phyloP scores from a whole-genome alignment of 2,888 invertebrate genomes.

The Chelonus formosanus region DNA sequence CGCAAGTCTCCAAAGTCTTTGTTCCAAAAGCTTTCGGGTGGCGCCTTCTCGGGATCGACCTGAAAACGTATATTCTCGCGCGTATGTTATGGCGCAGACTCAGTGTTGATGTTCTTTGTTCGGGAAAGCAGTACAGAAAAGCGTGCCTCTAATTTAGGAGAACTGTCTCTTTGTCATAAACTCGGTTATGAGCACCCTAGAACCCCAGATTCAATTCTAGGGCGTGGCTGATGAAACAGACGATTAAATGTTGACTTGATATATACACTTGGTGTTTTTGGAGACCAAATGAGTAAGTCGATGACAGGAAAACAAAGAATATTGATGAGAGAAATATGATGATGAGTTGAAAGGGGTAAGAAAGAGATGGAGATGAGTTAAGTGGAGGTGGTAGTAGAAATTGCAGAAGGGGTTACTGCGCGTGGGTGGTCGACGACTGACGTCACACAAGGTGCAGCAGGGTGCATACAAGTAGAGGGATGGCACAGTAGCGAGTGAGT shows the following conservation, averaged over 20 bases:
- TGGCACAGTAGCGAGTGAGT: conserved; percentile 44
- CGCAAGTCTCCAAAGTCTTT: neutral
- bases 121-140: conserved; percentile 26
- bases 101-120: conserved; percentile 18
- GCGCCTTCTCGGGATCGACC: conserved; percentile 38
- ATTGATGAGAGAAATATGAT: too few relatives aligned
- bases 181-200: conserved; percentile 12
- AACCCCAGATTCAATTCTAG: conserved; percentile 3
- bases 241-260: neutral
- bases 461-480: conserved; percentile 32
- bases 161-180: conserved; percentile 18
- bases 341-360: neutral
- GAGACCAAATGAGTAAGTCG: neutral
- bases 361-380: neutral
- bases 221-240: neutral
- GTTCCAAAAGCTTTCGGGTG: conserved; percentile 34
- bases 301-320: too few relatives aligned
- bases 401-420: conserved; percentile 46
- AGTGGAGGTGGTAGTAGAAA: conserved; percentile 39
- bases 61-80: conserved; percentile 31
- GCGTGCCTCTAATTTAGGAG: conserved; percentile 20
- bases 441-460: conserved; percentile 56
- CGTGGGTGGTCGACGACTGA: conserved; percentile 48
- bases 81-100: conserved; percentile 29
- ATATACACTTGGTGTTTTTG: neutral